Evolutionary conservation across 30 jellyfish, hydroid and myxozoan genomes (phyloP).

Genomic region (Clytia hemisphaerica): DNA sequence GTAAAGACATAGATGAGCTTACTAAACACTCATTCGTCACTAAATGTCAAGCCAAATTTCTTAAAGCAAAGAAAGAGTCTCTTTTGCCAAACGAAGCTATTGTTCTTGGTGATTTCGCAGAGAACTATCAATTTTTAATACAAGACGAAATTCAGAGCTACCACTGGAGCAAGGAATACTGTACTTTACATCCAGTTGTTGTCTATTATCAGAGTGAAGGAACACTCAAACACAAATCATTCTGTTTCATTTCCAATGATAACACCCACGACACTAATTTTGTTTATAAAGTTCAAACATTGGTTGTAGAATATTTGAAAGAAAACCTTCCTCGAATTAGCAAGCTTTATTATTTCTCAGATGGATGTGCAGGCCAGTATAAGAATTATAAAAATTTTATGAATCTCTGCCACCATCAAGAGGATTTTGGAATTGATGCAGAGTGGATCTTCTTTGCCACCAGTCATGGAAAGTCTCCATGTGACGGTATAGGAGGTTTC

Average conservation of each 20-base stretch:
- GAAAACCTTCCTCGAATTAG: slow-evolving; percentile 15
- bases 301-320: not conserved
- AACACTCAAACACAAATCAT: slow-evolving; percentile 20
- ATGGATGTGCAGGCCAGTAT: slow-evolving; percentile 80
- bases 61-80: slow-evolving; percentile 38
- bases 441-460: slow-evolving; percentile 58
- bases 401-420: slow-evolving; percentile 44
- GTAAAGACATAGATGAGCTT: slow-evolving; percentile 23
- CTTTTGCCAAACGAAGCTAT: slow-evolving; percentile 26
- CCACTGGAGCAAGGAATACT: slow-evolving; percentile 47
- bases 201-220: slow-evolving; percentile 28
- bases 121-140: slow-evolving; percentile 43
- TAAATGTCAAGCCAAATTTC: slow-evolving; percentile 39
- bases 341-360: slow-evolving; percentile 39
- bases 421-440: slow-evolving; percentile 46
- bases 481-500: too few relatives aligned
- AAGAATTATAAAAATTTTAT: slow-evolving; percentile 46
- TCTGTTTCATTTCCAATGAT: slow-evolving; percentile 50
- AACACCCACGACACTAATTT: slow-evolving; percentile 31
- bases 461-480: too few relatives aligned
- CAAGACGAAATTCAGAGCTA: slow-evolving; percentile 66
- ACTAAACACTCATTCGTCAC: slow-evolving; percentile 63
- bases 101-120: slow-evolving; percentile 59
- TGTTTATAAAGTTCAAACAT: slow-evolving; percentile 29
- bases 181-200: slow-evolving; percentile 64